phyloP scores from a whole-genome alignment of 1,140 invertebrate species.

The Calephelis nemesis region DNA sequence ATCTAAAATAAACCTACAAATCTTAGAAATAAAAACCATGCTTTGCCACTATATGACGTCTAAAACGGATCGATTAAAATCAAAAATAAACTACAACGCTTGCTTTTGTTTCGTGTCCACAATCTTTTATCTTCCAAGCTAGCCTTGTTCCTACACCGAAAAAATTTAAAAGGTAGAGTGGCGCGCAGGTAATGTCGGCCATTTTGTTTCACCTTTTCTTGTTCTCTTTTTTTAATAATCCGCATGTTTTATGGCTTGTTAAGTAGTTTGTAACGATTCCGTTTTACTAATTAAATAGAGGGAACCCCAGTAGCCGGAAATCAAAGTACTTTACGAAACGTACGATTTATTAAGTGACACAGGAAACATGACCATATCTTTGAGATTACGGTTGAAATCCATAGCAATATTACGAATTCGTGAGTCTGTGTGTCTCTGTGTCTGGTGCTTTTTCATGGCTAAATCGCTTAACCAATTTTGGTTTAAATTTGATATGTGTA shows the following conservation, averaged over 20 bases:
- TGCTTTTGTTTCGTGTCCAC: conserved; percentile 73
- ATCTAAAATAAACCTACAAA: conserved; percentile 34
- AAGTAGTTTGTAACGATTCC: conserved; percentile 54
- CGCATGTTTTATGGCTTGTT: conserved; percentile 69
- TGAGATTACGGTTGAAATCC: too few species aligned
- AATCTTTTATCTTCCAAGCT: conserved; percentile 55
- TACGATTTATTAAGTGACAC: neutral
- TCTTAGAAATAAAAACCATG: conserved; percentile 48
- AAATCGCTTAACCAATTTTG: too few species aligned
- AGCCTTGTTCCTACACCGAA: conserved; percentile 37
- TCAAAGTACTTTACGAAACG: neutral
- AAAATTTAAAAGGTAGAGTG: conserved; percentile 51
- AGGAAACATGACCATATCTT: neutral
- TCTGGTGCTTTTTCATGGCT: too few species aligned
- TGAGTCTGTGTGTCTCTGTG: too few species aligned
- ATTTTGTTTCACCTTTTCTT: conserved; percentile 61
- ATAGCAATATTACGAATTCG: too few species aligned
- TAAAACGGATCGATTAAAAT: conserved; percentile 64
- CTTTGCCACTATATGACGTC: conserved; percentile 41
- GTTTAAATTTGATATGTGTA: too few species aligned
- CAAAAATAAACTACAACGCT: conserved; percentile 68
- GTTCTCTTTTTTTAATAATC: conserved; percentile 66
- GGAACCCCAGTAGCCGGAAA: conserved; percentile 57
- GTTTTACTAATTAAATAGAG: conserved; percentile 57
- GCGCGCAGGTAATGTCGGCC: conserved; percentile 66